Percentiles rank a stretch among this genome's conserved stretches.
Conservation (phyloP, 2,113 vertebrate genomes). For the Anser brachyrhynchus region DNA sequence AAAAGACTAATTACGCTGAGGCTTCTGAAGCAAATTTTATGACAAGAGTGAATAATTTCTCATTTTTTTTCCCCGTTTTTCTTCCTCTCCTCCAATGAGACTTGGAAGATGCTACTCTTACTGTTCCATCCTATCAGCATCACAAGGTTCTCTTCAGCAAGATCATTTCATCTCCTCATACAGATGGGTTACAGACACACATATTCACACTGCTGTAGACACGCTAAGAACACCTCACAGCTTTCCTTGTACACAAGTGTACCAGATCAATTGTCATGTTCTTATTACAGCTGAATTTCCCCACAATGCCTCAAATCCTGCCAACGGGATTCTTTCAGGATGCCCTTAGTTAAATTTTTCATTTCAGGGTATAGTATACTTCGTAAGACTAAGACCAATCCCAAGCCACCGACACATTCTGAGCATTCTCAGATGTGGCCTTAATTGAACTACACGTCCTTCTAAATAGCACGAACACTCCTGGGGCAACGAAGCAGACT, state of each 20-base stretch:
- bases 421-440: neutral
- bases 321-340: neutral
- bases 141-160: neutral
- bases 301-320: neutral
- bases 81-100: neutral
- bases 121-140: neutral
- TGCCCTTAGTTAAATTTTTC: neutral
- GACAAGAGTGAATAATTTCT: neutral
- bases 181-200: neutral
- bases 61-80: neutral
- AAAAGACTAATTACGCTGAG: neutral
- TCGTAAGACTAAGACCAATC: neutral
- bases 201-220: neutral
- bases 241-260: neutral
- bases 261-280: too few species aligned
- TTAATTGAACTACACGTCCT: neutral
- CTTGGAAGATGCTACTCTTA: neutral
- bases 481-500: neutral
- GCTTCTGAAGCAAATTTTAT: neutral
- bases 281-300: neutral
- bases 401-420: neutral
- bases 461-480: neutral
- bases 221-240: neutral
- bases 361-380: neutral
- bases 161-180: neutral